Evolutionary conservation across 2,888 invertebrate genomes (phyloP), one percentile per base, ranked within the genome.

Genomic region (Calephelis perditalis): DNA sequence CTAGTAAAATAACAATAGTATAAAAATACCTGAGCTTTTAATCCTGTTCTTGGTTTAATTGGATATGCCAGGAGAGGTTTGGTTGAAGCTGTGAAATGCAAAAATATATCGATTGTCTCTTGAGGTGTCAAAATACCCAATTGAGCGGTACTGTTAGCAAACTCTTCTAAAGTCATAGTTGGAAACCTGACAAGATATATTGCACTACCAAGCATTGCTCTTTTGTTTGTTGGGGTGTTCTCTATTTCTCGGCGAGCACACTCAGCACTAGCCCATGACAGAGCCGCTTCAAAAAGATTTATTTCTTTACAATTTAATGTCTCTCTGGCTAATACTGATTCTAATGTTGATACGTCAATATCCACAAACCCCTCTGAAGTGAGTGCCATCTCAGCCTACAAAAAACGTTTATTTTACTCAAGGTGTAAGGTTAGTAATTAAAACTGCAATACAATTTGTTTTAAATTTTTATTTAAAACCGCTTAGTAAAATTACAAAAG

Each of bases 321-420:
- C 87, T 99, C 98, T 68, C 98, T 93, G 60, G 95, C 95, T 71
- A 99, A 92, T 70, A 98, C 97, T 63, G 96, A 96, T 82, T 97
- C 96, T 72, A 98, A 92, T 37, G 98, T 98, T 70, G 96, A 95
- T 73, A 96, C 94, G 86, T 98, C 98, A 77, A 99, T 98, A 81
- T 99, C 98, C 68, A 96, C 95, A 91, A 99, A 98, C 70, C 98
- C 98, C 77, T 98, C 98, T 0, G 98, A 98, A 70, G 95, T 95
- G 72, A 99, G 93, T 62, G 98, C 98, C 95, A 98, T 97, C 91
- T 98, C 98, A 77, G 98, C 98, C 96, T 97, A 86, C 66, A 88
- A 91, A 74, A 66, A 80, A 78, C 65, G 52, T 40, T 46, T 61
- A 44, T 56, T 47, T 54, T 46, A 65, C 65, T 71, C 71, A 75